phyloP scores from a whole-genome alignment of 2,797 vertebrate genomes.

The Scarus forsteni region DNA sequence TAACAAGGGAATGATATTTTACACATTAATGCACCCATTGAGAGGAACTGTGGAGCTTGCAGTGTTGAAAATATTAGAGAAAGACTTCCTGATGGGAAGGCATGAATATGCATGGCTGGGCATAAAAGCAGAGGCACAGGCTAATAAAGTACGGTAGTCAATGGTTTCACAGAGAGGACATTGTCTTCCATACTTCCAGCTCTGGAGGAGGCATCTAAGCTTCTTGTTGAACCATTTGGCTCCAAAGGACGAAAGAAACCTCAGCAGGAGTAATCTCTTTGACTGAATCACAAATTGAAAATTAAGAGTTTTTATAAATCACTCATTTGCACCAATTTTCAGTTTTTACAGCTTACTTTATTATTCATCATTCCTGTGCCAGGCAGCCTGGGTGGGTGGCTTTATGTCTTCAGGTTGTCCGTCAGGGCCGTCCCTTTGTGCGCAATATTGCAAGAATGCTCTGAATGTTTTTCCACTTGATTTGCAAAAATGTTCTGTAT shows the following conservation, averaged over 20 bases:
- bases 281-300: background rate
- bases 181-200: slow-evolving; percentile 65
- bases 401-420: too few relatives aligned
- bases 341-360: too few relatives aligned
- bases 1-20: slow-evolving; percentile 54
- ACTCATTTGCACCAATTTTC: too few relatives aligned
- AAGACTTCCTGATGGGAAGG: slow-evolving; percentile 58
- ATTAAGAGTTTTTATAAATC: too few relatives aligned
- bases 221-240: slow-evolving; percentile 39
- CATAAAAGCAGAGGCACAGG: slow-evolving; percentile 57
- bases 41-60: slow-evolving; percentile 39
- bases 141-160: slow-evolving; percentile 68
- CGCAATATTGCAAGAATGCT: too few relatives aligned
- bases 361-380: too few relatives aligned
- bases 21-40: slow-evolving; percentile 55
- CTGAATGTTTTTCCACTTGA: too few relatives aligned
- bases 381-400: too few relatives aligned
- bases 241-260: slow-evolving; percentile 37
- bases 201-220: slow-evolving; percentile 56
- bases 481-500: too few relatives aligned
- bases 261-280: slow-evolving; percentile 25
- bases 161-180: slow-evolving; percentile 64
- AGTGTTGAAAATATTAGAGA: slow-evolving; percentile 42
- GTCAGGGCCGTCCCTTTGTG: too few relatives aligned
- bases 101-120: slow-evolving; percentile 71